phyloP scores from a whole-genome alignment of 2,113 vertebrate species.

The Prunella fulvescens region DNA sequence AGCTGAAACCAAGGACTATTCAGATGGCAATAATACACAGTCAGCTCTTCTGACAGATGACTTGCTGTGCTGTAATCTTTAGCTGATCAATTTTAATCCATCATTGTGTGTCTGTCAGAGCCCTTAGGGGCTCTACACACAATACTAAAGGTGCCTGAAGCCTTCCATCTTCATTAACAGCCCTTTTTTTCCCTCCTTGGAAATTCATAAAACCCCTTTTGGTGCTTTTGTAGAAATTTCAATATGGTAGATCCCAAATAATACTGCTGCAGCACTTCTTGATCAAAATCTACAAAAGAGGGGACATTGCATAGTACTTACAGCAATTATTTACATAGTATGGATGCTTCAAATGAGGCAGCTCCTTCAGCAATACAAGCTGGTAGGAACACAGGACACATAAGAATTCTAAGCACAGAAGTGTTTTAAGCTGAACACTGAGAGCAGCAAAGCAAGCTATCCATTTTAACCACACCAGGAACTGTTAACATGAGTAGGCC shows the following conservation, averaged over 20 bases:
- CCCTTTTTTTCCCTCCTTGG: background rate
- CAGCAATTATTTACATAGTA: background rate
- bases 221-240: background rate
- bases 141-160: background rate
- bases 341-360: background rate
- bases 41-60: background rate
- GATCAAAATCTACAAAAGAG: background rate
- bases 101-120: background rate
- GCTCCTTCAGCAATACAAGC: background rate
- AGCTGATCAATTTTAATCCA: background rate
- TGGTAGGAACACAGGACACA: background rate
- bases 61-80: background rate
- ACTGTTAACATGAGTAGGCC: background rate
- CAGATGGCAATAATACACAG: background rate
- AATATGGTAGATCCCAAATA: background rate
- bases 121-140: background rate
- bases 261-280: background rate
- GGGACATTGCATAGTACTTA: background rate
- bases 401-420: background rate
- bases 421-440: background rate
- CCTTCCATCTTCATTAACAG: background rate
- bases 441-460: background rate
- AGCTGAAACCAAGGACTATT: background rate
- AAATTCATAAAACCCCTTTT: background rate
- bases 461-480: background rate